Conservation (phyloP, 2,888 invertebrate species). For the Disparrhopalites patrizii region DNA sequence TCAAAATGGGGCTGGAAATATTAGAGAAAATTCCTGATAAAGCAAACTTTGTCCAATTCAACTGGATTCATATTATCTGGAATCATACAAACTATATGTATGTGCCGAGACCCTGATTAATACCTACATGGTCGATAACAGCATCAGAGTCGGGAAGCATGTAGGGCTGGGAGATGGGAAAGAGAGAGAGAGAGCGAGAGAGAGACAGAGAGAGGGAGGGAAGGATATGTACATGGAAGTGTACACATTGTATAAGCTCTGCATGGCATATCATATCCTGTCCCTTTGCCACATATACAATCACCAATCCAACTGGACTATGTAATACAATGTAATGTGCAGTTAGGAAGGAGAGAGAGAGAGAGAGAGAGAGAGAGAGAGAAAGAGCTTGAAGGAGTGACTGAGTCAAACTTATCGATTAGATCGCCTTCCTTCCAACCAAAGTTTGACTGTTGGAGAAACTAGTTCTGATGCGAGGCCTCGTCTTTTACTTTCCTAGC, state of each 20-base stretch:
- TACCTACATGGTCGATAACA: too few relatives aligned
- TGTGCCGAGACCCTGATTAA: too few relatives aligned
- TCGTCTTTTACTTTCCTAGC: slow-evolving; percentile 10
- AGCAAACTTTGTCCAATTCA: neutral
- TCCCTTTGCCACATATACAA: neutral
- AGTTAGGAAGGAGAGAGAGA: neutral
- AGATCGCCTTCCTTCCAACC: slow-evolving; percentile 22
- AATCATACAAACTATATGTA: neutral
- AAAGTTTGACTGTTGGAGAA: slow-evolving; percentile 19
- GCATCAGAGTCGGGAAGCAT: neutral
- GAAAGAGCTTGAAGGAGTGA: slow-evolving; percentile 25
- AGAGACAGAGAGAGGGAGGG: neutral
- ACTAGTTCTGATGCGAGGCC: slow-evolving; percentile 10
- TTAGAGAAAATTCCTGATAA: slow-evolving; percentile 7
- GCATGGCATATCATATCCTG: neutral
- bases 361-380: slow-evolving; percentile 10
- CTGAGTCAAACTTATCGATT: slow-evolving; percentile 27
- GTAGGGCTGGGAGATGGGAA: neutral
- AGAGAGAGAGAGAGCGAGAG: neutral
- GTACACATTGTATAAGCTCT: neutral
- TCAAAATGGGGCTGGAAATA: neutral
- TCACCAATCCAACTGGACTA: slow-evolving; percentile 11
- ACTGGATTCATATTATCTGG: neutral
- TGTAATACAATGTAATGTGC: slow-evolving; percentile 17
- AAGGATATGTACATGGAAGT: neutral